Conservation (phyloP, 2,888 invertebrate species). For the Ferdinandea cuprea region DNA sequence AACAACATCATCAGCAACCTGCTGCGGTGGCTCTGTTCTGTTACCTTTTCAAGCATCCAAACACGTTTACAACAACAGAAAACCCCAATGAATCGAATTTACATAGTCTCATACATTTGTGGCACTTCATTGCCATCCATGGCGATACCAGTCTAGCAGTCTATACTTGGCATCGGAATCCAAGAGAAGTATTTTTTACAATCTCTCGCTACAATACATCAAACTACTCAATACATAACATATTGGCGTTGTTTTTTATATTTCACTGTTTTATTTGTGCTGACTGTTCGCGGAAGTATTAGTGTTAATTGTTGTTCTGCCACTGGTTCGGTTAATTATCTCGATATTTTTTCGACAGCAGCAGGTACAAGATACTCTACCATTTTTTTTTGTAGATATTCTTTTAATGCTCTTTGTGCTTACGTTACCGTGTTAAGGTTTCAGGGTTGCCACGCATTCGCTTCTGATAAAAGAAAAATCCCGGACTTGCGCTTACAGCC, state of each 20-base stretch:
- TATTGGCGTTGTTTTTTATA: slow-evolving; percentile 4
- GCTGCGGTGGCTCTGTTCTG: neutral
- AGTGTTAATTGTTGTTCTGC: slow-evolving; percentile 44
- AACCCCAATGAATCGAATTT: slow-evolving; percentile 18
- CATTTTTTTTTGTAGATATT: slow-evolving; percentile 2
- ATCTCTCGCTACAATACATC: neutral
- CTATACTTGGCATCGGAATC: slow-evolving; percentile 54
- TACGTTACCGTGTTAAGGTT: slow-evolving; percentile 40
- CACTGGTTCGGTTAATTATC: slow-evolving; percentile 25
- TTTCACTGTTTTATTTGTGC: neutral
- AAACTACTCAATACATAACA: slow-evolving; percentile 1
- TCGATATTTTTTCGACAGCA: slow-evolving; percentile 5
- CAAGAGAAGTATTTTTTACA: slow-evolving; percentile 45
- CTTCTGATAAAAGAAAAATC: neutral
- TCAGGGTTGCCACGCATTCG: slow-evolving; percentile 33
- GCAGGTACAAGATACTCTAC: neutral
- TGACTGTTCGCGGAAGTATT: slow-evolving; percentile 4
- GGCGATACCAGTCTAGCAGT: slow-evolving; percentile 43
- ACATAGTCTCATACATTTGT: neutral
- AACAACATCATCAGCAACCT: slow-evolving; percentile 32
- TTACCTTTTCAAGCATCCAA: slow-evolving; percentile 5
- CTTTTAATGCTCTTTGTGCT: slow-evolving; percentile 37
- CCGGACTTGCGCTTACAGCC: slow-evolving; percentile 60
- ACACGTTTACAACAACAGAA: slow-evolving; percentile 24
- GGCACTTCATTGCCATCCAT: neutral